Evolutionary conservation across 2,113 vertebrate genomes (phyloP), one percentile per base, ranked within the genome.

Genomic region (Scartelaos histophorus): DNA sequence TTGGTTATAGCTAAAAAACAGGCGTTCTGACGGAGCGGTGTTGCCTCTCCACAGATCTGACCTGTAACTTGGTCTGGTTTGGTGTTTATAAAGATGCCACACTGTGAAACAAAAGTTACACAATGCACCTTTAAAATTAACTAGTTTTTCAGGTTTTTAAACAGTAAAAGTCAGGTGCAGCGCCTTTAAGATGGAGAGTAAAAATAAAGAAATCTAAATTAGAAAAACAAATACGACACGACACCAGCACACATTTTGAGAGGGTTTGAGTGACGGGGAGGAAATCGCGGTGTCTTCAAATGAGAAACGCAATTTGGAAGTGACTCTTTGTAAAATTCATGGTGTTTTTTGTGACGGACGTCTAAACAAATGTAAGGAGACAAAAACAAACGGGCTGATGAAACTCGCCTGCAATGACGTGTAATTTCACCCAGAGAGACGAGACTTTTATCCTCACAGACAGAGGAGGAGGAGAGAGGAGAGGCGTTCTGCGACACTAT

Each of bases 351-450:
- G 45, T 73, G 58, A 9, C 22, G 25, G 62, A 67, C 71, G 84
- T 86, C 80, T 81, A 87, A 88, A 87, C 82, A 89, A 82, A 79
- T 79, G 60, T 79, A 75, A 84, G 70, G 29, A 25, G 68, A 78
- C 81, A 4, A 70, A 83, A 87, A 79, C 73, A 73, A 83, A 66
- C 65, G 67, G 71, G 76, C 76, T 88, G 89, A 89, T 87, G 88
- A 88, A 89, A 91, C 25, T 73, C 75, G 64, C 71, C 73, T 81
- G 85, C 85, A 88, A 91, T 66, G 83, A 87, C 77, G 73, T 17
- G 67, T 70, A 79, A 86, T 86, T 79, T 75, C 79, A 73, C 73
- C 62, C 34, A 43, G 54, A 70, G 71, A 24, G 7, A 74, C 72
- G 49, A 46, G 19, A 6, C 78, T 83, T 82, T 54, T 47, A 72